Evolutionary conservation across 2,888 invertebrate species (phyloP).

Genomic region (Thecophora atra): DNA sequence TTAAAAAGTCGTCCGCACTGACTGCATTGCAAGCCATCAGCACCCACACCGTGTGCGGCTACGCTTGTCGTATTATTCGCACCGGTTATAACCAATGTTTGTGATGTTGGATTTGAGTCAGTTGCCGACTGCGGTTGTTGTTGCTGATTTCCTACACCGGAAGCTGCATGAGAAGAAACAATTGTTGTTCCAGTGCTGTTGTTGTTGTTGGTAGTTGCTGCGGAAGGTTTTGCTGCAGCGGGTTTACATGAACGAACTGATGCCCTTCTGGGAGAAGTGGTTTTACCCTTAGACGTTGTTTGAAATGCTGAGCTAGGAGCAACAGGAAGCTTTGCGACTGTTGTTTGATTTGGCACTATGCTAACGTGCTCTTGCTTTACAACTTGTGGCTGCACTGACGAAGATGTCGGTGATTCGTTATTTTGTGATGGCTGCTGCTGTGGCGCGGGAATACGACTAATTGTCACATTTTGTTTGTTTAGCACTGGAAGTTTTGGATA

Average conservation of each 20-base stretch:
- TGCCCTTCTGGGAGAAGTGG: slow-evolving; percentile 40
- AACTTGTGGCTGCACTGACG: slow-evolving; percentile 45
- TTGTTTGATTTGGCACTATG: slow-evolving; percentile 34
- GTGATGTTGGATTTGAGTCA: slow-evolving; percentile 33
- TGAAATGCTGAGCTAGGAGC: slow-evolving; percentile 38
- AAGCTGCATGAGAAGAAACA: not conserved
- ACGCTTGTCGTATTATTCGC: slow-evolving; percentile 14
- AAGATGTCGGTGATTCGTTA: slow-evolving; percentile 38
- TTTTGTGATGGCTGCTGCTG: slow-evolving; percentile 56
- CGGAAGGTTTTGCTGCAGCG: not conserved
- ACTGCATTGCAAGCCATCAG: slow-evolving; percentile 66
- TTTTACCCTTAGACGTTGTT: slow-evolving; percentile 36
- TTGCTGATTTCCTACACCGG: slow-evolving; percentile 23
- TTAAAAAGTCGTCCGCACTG: slow-evolving; percentile 74
- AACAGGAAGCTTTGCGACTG: slow-evolving; percentile 35
- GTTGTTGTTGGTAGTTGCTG: slow-evolving; percentile 19
- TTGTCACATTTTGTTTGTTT: slow-evolving; percentile 62
- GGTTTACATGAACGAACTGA: slow-evolving; percentile 43
- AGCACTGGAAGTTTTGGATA: slow-evolving; percentile 53
- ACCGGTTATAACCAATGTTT: not conserved
- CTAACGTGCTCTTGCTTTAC: slow-evolving; percentile 38
- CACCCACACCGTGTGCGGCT: slow-evolving; percentile 33
- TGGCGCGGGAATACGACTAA: slow-evolving; percentile 55
- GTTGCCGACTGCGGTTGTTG: slow-evolving; percentile 11
- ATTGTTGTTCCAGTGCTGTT: not conserved